A percentile compares a stretch with the other conserved stretches of the same genome.
Conservation (phyloP, 2,113 vertebrate species). For the Grammatotria lemairii region DNA sequence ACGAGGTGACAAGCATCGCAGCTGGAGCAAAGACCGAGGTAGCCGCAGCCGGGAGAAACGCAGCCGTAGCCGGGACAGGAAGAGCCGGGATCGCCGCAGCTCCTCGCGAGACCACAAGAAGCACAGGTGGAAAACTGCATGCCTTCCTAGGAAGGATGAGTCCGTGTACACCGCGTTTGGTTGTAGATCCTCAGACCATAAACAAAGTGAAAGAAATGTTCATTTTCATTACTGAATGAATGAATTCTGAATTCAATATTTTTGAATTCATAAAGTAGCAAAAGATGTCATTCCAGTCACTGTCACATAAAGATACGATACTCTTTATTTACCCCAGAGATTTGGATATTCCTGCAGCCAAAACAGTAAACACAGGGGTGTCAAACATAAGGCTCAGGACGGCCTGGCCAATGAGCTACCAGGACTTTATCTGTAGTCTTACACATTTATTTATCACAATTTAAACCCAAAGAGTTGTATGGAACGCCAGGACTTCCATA, state of each 20-base stretch:
- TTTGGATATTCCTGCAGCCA: background rate
- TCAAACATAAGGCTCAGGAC: background rate
- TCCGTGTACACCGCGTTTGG: rapidly evolving
- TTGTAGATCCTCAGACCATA: background rate
- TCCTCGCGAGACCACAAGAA: constrained; percentile 70
- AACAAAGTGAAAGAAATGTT: background rate
- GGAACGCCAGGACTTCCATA: too few relatives aligned
- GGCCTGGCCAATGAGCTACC: background rate
- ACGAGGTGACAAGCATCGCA: constrained; percentile 60
- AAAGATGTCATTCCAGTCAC: background rate
- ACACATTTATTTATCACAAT: background rate
- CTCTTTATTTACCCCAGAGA: background rate
- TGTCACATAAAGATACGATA: background rate
- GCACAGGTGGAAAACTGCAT: constrained; percentile 39
- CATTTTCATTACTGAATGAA: background rate
- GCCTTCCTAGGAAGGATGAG: background rate
- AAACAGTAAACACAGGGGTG: background rate
- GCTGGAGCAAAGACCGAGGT: constrained; percentile 67
- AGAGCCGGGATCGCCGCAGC: constrained; percentile 64
- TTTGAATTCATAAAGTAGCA: background rate
- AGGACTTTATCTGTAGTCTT: rapidly evolving
- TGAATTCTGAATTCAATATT: background rate
- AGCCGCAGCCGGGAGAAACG: constrained; percentile 61
- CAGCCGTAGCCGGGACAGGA: constrained; percentile 52
- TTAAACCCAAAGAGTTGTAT: background rate